Base-by-base conservation (phyloP, 2,888 invertebrate genomes). In the Bombyx huttoni region DNA sequence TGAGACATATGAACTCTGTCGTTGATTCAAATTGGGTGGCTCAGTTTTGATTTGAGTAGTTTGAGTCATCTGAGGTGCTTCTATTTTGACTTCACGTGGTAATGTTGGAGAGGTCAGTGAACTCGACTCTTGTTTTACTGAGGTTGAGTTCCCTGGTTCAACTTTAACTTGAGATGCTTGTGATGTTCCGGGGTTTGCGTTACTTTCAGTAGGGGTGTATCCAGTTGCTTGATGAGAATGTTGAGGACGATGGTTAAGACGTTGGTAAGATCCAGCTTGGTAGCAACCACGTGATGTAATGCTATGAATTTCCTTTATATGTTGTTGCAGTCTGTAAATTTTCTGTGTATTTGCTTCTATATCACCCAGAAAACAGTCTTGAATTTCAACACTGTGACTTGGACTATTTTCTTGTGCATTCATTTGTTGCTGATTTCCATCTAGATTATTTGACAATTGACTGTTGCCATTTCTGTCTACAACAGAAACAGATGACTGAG, bases 101-200 rank as follows among this genome's bases (percentile, higher is more conserved):
- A 65, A 49, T 40, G 62, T 53, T n/a, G 56, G 51, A 13, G 55
- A 53, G 13, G 55, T 56, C 14, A 57, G 54, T 50, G 63, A 52
- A 34, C 56, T 55, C 34, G 60, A 49, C 61, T 82, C 82, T 52
- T 73, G 70, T 62, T 84, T 85, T 5, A 84, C 65, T 53, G 59
- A 60, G 14, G 65, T 50, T 24, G 57, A 61, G 49, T 67, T 54
- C 13, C 61, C 65, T 8, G 78, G 78, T 56, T 86, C 86, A 49
- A 75, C 70, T 62, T 87, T 86, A 7, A 85, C 68, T 56, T 70
- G 70, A 34, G 49, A 47, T 47, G 33, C 40, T 35, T 45, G 46
- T 49, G 53, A 53, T 40, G 49, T 47, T 1, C 53, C 51, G 1
- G 40, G 60, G 47, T 59, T 53, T 50, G 52, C 40, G 55, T 54